Base-by-base conservation (phyloP, 2,797 vertebrate species). In the Chrysocyon brachyurus region DNA sequence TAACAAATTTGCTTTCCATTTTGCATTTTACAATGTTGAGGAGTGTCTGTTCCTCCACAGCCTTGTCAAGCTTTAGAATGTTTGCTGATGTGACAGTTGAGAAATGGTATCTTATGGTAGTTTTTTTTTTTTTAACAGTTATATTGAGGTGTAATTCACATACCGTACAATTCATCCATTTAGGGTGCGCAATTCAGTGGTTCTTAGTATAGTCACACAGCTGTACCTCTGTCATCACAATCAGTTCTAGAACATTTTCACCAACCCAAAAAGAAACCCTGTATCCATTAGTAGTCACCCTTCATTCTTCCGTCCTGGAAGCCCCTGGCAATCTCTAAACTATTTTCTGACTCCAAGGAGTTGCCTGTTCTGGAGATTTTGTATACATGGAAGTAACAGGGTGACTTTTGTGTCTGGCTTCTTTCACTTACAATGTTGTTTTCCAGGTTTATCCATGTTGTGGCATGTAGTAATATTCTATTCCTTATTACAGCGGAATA, bases 71-170 rank as follows among this genome's bases (percentile, higher is more conserved):
- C 19, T 91, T 46, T 61, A 87, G 36, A 46, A 40, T 79, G 66
- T 87, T 79, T 95, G 64, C 56, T 75, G 33, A 64, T 36, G 36
- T 73, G 84, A 36, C n/a, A 49, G 73, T 31, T 91, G 59, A 96
- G 22, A 93, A 73, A 73, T 40, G 49, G 49, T 59, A 83, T 66
- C 68, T 82, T 28, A 46, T 15, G 19, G 40, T 57, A 11, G 28
- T 22, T 46, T 40, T 73, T 66, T 40, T 73, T 66, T 83, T 22
- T 77, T 22, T 36, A 75, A 26, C 24, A 52, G 59, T 36, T 59
- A 15, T 77, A 59, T 83, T 9, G 11, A 68, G 59, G 52, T 31
- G 2, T 86, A 77, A 31, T 66, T 57, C 93, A 70, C 70, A 68
- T 68, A 59, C 8, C 3, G 17, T 90, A 36, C 10, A 70, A 33